Evolutionary conservation across 1,140 invertebrate species (phyloP), one percentile per base, ranked within the genome.

Genomic region (Brachionus angularis): DNA sequence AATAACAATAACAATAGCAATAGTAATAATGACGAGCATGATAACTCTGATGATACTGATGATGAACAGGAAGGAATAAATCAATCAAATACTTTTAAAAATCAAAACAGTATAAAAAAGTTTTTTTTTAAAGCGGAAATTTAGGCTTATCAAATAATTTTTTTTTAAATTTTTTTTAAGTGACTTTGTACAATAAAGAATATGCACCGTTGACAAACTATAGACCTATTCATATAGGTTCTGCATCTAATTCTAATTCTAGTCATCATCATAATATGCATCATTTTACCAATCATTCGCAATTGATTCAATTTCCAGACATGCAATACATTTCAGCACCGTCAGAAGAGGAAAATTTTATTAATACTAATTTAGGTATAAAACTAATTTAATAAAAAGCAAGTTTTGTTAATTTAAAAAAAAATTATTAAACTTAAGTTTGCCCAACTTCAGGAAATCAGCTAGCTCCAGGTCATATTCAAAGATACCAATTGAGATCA

Each of bases 21-120:
- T 25, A 34, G 39, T 18, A 39, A 31, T 7, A 34, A 58, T 39
- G 53, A 58, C 18, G 53, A 58, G 12, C 14, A 34, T n/a, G n/a
- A n/a, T n/a, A n/a, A n/a, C n/a, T n/a, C n/a, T 39, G 53, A 58
- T 25, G 53, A 58, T 18, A 39, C 53, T 7, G 53, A 58, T 39
- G 53, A 58, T 18, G 53, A 58, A 23, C 14, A 34, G n/a, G n/a
- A n/a, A n/a, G n/a, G n/a, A n/a, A n/a, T n/a, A 58, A 58, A 58
- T 18, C 53, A 34, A 29, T 42, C 14, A 7, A 5, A 14, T 42
- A n/a, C 8, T 42, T 58, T 39, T n/a, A 58, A 58, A 58, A 58
- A 10, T 58, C 8, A 31, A 12, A 58, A 58, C 25, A 58, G 53
- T 58, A 58, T n/a, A n/a, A n/a, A n/a, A n/a, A 58, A 29, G 18